Evolutionary conservation across 23 tunicate species (phyloP).

Genomic region (Trididemnum clinides): DNA sequence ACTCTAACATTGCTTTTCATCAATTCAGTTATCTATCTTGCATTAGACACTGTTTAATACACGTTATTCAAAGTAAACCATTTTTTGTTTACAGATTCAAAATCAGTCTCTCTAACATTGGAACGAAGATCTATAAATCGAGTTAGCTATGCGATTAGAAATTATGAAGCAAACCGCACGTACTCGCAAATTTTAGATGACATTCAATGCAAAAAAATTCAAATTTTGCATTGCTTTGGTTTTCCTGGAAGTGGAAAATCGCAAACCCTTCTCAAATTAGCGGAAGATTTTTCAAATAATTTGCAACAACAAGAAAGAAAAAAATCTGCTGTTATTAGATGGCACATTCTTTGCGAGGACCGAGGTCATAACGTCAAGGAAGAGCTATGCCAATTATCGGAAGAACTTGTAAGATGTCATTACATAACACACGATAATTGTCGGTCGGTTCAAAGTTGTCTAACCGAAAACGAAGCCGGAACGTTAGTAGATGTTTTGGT

Average conservation of each 20-base stretch:
- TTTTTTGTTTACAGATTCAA: too few species aligned
- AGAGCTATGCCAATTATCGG: slow-evolving; percentile 12
- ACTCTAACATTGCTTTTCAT: too few species aligned
- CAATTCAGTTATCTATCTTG: too few species aligned
- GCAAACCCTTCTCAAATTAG: not conserved
- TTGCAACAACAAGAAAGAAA: not conserved
- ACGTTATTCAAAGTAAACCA: too few species aligned
- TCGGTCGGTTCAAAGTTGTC: not conserved
- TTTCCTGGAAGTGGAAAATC: slow-evolving; percentile 6
- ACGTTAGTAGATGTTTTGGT: not conserved
- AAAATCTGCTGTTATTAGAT: not conserved
- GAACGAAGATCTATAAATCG: too few species aligned
- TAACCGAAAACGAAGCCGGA: not conserved
- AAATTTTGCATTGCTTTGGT: not conserved
- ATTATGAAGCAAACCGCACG: not conserved
- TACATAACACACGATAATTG: not conserved
- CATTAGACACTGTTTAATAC: too few species aligned
- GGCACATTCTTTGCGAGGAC: slow-evolving; percentile 16
- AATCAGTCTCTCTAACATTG: too few species aligned
- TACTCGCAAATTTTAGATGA: not conserved
- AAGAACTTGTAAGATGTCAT: not conserved
- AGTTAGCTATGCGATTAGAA: too few species aligned
- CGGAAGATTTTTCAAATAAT: not conserved
- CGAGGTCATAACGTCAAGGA: slow-evolving; percentile 8
- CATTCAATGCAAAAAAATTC: not conserved